phyloP scores from a whole-genome alignment of 1,140 invertebrate species.

The Harlomillsia oculata region DNA sequence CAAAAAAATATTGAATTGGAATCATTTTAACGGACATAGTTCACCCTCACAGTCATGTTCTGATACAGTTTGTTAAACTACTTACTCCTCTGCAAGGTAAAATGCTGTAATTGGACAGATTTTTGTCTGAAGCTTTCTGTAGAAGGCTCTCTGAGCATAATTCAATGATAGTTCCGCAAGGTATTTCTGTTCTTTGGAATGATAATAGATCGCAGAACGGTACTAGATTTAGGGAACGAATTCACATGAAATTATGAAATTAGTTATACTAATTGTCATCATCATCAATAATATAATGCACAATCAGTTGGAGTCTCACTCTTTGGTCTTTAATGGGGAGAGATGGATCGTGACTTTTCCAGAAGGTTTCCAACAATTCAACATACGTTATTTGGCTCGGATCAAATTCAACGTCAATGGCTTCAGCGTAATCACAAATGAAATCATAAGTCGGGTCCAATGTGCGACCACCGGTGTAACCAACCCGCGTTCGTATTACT shows the following conservation, averaged over 20 bases:
- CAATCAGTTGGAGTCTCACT: too few species aligned
- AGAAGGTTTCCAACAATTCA: conserved; percentile 73
- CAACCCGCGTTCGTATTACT: conserved; percentile 65
- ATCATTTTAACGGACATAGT: too few species aligned
- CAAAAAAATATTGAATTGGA: too few species aligned
- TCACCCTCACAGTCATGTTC: too few species aligned
- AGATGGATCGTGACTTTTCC: conserved; percentile 86
- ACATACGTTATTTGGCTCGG: conserved; percentile 62
- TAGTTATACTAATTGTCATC: too few species aligned
- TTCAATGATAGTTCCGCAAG: conserved; percentile 57
- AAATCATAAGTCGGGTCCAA: conserved; percentile 22
- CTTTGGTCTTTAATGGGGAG: too few species aligned
- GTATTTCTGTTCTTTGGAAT: conserved; percentile 72
- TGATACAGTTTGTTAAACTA: too few species aligned
- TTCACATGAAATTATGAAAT: too few species aligned
- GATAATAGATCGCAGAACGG: conserved; percentile 83
- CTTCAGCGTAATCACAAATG: conserved; percentile 76
- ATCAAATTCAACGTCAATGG: conserved; percentile 83
- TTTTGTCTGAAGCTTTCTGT: conserved; percentile 53
- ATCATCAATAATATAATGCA: too few species aligned
- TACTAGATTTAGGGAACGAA: conserved; percentile 54
- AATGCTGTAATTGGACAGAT: conserved; percentile 62
- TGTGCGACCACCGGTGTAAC: conserved; percentile 26
- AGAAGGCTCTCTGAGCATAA: not conserved
- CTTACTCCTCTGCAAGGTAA: conserved; percentile 80